phyloP scores from a whole-genome alignment of 2,888 invertebrate genomes.

The Rhagonycha fulva region DNA sequence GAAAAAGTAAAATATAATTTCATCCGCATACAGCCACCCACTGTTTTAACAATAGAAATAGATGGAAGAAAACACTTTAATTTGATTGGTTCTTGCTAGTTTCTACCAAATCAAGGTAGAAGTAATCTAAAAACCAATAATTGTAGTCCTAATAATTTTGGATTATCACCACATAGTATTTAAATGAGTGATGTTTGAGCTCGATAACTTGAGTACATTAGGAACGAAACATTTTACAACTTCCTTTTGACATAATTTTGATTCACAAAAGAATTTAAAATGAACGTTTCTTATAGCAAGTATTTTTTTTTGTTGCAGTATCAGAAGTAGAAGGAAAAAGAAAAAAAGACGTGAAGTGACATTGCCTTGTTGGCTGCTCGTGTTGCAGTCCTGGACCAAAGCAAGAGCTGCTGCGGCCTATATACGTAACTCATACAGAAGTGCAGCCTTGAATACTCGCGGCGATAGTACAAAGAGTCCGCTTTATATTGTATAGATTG shows the following conservation, averaged over 20 bases:
- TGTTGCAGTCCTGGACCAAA: conserved; percentile 37
- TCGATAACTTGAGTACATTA: too few species aligned
- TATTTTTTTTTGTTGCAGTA: conserved; percentile 40
- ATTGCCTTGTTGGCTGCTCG: conserved; percentile 51
- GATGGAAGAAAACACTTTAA: too few species aligned
- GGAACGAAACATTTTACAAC: too few species aligned
- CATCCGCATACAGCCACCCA: too few species aligned
- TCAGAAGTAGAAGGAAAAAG: conserved; percentile 54
- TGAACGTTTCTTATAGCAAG: background rate
- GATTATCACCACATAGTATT: too few species aligned
- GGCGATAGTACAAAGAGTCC: conserved; percentile 38
- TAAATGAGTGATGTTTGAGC: too few species aligned
- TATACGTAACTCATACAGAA: conserved; percentile 42
- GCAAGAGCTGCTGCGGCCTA: conserved; percentile 41
- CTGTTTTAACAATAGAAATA: too few species aligned
- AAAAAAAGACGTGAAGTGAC: conserved; percentile 57
- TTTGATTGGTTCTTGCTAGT: too few species aligned
- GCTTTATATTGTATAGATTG: conserved; percentile 51
- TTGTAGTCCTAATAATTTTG: too few species aligned
- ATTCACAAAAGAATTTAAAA: background rate
- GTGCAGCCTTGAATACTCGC: conserved; percentile 43
- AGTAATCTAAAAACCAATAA: too few species aligned
- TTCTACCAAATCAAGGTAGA: too few species aligned
- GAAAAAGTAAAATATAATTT: too few species aligned
- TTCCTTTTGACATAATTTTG: background rate